Evolutionary conservation across 1,140 invertebrate genomes (phyloP).

Genomic region (Hypothenemus hampei): DNA sequence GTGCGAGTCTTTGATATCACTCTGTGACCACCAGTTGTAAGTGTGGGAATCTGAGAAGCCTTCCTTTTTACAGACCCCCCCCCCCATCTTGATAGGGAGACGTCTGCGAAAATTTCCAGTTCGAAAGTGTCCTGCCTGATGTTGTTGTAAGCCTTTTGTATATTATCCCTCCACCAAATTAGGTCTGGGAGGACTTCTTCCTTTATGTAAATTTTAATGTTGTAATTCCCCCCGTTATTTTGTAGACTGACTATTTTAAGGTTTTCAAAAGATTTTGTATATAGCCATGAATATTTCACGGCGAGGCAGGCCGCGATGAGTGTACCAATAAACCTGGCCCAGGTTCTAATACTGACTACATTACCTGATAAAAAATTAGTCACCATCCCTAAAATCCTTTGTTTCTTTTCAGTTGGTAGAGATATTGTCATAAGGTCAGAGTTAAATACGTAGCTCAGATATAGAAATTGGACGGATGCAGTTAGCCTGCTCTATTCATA

Average conservation of each 20-base stretch:
- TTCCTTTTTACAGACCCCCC: background rate
- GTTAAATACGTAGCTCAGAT: background rate
- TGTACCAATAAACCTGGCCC: background rate
- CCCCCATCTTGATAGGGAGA: constrained; percentile 6
- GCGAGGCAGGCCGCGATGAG: constrained; percentile 3
- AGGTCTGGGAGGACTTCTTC: constrained; percentile 21
- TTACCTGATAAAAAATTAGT: background rate
- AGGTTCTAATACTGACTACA: background rate
- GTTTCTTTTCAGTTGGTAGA: background rate
- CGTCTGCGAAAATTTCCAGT: constrained; percentile 9
- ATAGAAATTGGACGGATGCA: background rate
- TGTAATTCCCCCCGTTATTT: background rate
- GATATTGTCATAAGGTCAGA: background rate
- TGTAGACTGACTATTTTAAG: background rate
- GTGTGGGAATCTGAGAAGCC: too few relatives aligned
- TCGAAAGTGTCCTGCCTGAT: background rate
- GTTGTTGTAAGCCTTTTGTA: constrained; percentile 7
- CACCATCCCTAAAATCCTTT: background rate
- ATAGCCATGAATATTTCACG: background rate
- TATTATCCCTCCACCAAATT: constrained; percentile 30
- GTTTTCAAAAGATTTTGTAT: constrained; percentile 3
- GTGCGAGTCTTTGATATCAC: too few relatives aligned
- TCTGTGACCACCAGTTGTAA: too few relatives aligned
- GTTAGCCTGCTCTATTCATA: background rate
- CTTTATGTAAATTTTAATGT: background rate